phyloP scores from a whole-genome alignment of 2,113 vertebrate genomes.

The Myocastor coypus region DNA sequence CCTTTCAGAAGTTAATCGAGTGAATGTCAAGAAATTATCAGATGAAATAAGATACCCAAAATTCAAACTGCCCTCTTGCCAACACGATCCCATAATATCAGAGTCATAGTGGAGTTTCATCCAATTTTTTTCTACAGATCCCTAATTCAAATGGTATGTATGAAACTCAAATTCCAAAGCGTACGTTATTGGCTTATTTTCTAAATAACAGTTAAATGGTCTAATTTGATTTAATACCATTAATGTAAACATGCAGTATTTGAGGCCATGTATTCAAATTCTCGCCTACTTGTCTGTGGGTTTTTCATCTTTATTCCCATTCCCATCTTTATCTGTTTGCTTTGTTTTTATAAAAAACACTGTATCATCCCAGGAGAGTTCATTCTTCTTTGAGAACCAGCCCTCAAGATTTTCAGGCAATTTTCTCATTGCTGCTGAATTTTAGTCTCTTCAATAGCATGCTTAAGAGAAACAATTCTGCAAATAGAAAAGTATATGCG shows the following conservation, averaged over 20 bases:
- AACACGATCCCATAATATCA: neutral
- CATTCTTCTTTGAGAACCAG: neutral
- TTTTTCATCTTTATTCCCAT: neutral
- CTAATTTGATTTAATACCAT: neutral
- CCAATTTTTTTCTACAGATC: slow-evolving; percentile 17
- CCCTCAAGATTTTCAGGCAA: neutral
- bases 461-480: neutral
- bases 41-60: neutral
- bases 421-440: neutral
- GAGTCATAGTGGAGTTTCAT: neutral
- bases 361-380: neutral
- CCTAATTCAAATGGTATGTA: neutral
- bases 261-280: neutral
- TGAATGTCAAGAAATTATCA: neutral
- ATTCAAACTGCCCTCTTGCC: neutral
- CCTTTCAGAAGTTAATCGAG: slow-evolving; percentile 23
- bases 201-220: slow-evolving; percentile 11
- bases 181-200: neutral
- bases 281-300: neutral
- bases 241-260: neutral
- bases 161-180: slow-evolving; percentile 33
- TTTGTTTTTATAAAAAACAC: neutral
- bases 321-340: neutral
- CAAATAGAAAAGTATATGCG: neutral
- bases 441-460: neutral